Conservation (phyloP, 2,888 invertebrate species). For the Fabriciana adippe region DNA sequence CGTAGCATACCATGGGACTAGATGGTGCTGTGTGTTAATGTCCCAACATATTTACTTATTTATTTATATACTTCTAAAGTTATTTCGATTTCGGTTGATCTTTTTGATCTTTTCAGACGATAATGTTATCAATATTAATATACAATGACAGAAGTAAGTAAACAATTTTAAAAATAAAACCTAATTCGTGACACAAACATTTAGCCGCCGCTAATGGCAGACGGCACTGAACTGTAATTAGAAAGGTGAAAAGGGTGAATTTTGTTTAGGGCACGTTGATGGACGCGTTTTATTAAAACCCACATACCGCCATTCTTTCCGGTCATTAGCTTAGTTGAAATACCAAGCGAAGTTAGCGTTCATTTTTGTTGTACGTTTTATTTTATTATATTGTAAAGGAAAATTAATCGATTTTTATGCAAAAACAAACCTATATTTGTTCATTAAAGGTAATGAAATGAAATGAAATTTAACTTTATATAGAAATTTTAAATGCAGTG, state of each 20-base stretch:
- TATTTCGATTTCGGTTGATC: no score
- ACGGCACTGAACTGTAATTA: constrained; percentile 22
- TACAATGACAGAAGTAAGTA: not conserved
- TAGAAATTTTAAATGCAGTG: no score
- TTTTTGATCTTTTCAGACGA: no score
- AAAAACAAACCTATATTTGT: no score
- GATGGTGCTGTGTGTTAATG: no score
- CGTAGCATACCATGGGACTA: no score
- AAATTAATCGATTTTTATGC: not conserved
- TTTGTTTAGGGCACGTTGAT: constrained; percentile 18
- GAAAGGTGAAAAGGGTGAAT: constrained; percentile 16
- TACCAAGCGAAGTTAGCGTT: not conserved
- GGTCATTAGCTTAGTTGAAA: constrained; percentile 8
- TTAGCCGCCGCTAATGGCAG: constrained; percentile 12
- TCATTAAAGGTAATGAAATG: no score
- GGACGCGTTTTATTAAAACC: constrained; percentile 23
- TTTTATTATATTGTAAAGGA: not conserved
- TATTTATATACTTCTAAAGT: no score
- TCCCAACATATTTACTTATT: no score
- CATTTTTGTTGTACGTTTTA: constrained; percentile 1
- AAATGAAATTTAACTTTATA: no score
- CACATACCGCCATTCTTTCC: constrained; percentile 18
- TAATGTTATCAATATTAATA: no score
- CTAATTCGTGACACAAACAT: constrained; percentile 16
- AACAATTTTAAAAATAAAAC: not conserved